A percentile compares a stretch with the other conserved stretches of the same genome.
These are phyloP conservation scores for Planiliza haematocheilus DNA, from an alignment of 2,113 vertebrate species.

Conservation along the genomic window DNA sequence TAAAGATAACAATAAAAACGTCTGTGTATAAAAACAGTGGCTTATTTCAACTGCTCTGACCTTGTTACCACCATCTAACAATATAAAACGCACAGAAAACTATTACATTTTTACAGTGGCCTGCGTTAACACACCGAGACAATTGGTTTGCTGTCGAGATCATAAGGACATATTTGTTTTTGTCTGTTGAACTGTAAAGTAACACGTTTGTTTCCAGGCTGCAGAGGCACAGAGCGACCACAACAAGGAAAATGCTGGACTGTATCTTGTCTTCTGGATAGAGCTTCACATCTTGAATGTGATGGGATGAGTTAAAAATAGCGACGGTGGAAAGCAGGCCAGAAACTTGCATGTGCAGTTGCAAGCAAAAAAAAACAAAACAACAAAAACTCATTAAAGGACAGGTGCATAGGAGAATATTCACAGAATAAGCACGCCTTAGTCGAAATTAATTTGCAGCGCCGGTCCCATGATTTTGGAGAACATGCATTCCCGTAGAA, in stretches of 20 bases:
- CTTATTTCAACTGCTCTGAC: too few relatives aligned
- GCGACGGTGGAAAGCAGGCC: neutral
- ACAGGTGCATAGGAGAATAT: neutral
- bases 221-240: neutral
- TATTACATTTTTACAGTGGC: too few relatives aligned
- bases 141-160: too few relatives aligned
- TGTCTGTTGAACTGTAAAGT: neutral
- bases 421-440: neutral
- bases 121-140: too few relatives aligned
- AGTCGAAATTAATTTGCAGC: neutral
- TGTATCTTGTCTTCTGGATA: neutral
- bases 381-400: neutral
- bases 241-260: too few relatives aligned
- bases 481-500: conserved; percentile 23
- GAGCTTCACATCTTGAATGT: conserved; percentile 25
- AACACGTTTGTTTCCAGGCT: neutral
- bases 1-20: too few relatives aligned
- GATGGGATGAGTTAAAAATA: conserved; percentile 7
- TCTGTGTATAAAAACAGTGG: too few relatives aligned
- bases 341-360: neutral
- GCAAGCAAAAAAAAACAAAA: neutral
- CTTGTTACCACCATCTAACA: too few relatives aligned
- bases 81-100: too few relatives aligned
- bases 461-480: conserved; percentile 15
- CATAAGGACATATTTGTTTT: too few relatives aligned